Conservation (phyloP, 1,140 invertebrate genomes). For the Diuraphis noxia region DNA sequence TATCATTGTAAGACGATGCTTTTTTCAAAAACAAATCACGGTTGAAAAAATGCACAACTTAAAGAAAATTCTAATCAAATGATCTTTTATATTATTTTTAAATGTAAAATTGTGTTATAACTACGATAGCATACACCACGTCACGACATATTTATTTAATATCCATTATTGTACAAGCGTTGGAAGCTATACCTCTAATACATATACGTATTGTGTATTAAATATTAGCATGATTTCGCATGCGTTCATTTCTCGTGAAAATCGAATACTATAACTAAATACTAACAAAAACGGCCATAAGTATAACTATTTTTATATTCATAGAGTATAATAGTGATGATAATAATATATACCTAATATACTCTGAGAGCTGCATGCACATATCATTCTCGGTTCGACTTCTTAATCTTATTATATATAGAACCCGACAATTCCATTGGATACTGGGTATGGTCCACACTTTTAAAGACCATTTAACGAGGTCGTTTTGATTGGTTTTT, state of each 20-base stretch:
- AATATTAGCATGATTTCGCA: not conserved
- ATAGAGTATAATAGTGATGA: too few species aligned
- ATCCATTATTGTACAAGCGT: not conserved
- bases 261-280: not conserved
- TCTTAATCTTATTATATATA: not conserved
- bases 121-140: not conserved
- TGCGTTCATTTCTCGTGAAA: not conserved
- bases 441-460: not conserved
- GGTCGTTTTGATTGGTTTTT: conserved; percentile 20
- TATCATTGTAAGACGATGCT: too few species aligned
- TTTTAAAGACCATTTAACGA: not conserved
- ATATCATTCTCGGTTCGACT: not conserved
- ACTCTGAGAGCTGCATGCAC: too few species aligned
- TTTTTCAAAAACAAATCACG: not conserved
- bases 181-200: too few species aligned
- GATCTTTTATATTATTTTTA: too few species aligned
- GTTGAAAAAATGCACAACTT: not conserved
- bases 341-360: too few species aligned
- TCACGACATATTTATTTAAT: not conserved
- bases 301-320: not conserved
- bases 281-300: not conserved
- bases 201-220: not conserved
- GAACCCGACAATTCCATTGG: not conserved
- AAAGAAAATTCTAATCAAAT: not conserved
- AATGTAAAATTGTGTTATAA: too few species aligned